Percentiles rank a stretch among this genome's conserved stretches.
Conservation (phyloP, 2,888 invertebrate species). For the Sinotaia quadrata region DNA sequence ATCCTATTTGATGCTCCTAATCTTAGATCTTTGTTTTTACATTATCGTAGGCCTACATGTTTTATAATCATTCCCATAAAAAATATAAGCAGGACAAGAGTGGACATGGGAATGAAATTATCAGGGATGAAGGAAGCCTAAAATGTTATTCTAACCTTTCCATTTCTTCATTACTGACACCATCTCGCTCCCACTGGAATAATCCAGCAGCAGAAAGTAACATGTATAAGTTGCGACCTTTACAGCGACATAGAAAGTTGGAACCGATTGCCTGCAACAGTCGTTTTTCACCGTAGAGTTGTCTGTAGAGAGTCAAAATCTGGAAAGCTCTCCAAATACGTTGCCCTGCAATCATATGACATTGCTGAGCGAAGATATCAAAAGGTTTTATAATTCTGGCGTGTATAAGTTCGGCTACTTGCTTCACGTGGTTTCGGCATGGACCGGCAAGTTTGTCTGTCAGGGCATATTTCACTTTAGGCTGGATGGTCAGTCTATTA, state of each 20-base stretch:
- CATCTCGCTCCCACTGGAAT: conserved; percentile 39
- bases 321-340: conserved; percentile 36
- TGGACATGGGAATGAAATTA: too few relatives aligned
- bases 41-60: too few relatives aligned
- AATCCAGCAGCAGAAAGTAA: conserved; percentile 34
- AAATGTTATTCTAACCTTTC: conserved; percentile 34
- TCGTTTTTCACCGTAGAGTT: conserved; percentile 34
- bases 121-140: too few relatives aligned
- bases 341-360: conserved; percentile 32
- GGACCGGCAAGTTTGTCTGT: conserved; percentile 1
- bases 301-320: conserved; percentile 30
- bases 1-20: too few relatives aligned
- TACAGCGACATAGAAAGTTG: conserved; percentile 17
- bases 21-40: too few relatives aligned
- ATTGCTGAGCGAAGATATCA: conserved; percentile 29
- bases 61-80: too few relatives aligned
- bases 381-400: conserved; percentile 3
- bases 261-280: conserved; percentile 31
- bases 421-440: neutral
- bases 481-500: neutral
- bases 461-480: too few relatives aligned
- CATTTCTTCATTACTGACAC: conserved; percentile 34
- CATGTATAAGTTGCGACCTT: conserved; percentile 29
- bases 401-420: conserved; percentile 6
- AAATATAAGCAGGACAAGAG: too few relatives aligned